phyloP scores from a whole-genome alignment of 2,888 invertebrate genomes.

The Scaptomyza polygonia region DNA sequence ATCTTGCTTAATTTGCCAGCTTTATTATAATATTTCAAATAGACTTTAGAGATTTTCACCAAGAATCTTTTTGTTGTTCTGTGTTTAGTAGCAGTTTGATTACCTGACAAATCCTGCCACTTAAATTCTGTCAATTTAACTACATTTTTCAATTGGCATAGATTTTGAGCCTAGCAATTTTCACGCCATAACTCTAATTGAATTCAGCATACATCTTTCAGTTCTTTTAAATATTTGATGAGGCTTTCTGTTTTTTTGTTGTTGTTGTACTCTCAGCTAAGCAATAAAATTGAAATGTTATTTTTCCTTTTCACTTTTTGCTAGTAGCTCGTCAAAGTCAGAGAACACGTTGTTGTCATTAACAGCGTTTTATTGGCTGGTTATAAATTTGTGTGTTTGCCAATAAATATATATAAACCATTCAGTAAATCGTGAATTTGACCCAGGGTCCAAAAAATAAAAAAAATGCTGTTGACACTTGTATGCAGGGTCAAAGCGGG shows the following conservation, averaged over 20 bases:
- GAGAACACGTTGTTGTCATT: too few species aligned
- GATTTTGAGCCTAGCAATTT: slow-evolving; percentile 45
- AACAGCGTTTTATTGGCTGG: slow-evolving; percentile 63
- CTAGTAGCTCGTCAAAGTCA: slow-evolving; percentile 62
- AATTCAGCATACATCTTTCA: slow-evolving; percentile 75
- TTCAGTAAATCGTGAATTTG: slow-evolving; percentile 43
- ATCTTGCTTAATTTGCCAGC: slow-evolving; percentile 55
- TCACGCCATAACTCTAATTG: slow-evolving; percentile 80
- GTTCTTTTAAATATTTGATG: slow-evolving; percentile 70
- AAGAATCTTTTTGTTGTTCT: not conserved
- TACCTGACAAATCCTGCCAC: not conserved
- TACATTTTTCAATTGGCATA: slow-evolving; percentile 46
- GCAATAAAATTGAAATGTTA: slow-evolving; percentile 76
- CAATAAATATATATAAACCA: slow-evolving; percentile 64
- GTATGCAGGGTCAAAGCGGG: slow-evolving; percentile 35
- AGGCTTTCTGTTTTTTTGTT: too few species aligned
- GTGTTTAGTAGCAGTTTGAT: slow-evolving; percentile 12
- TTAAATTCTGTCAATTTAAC: not conserved
- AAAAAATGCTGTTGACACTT: slow-evolving; percentile 66
- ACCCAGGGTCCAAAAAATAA: slow-evolving; percentile 20
- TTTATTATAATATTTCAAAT: slow-evolving; percentile 66
- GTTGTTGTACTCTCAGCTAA: slow-evolving; percentile 34
- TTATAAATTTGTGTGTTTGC: slow-evolving; percentile 75
- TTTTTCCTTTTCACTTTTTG: slow-evolving; percentile 23
- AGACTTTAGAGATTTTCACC: slow-evolving; percentile 59